These are phyloP conservation scores for Flexamia atlantica DNA, from an alignment of 2,888 invertebrate genomes.

Conservation along the genomic window DNA sequence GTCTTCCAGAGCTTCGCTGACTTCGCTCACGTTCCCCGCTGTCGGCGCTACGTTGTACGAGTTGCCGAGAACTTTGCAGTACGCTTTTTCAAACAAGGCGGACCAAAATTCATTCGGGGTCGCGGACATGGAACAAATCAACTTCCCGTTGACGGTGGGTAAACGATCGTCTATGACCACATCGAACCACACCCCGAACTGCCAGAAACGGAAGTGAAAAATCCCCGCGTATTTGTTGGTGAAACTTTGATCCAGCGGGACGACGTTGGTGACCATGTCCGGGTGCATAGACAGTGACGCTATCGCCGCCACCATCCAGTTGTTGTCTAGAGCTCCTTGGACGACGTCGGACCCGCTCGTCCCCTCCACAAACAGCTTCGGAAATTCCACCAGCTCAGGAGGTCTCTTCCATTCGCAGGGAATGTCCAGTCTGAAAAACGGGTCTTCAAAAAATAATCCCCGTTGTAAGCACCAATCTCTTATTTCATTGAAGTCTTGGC, in stretches of 20 bases:
- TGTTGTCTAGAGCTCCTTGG: background rate
- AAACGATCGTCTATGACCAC: conserved; percentile 16
- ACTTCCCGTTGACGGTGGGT: background rate
- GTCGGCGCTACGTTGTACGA: background rate
- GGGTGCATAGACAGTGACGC: background rate
- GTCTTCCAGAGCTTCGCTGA: conserved; percentile 30
- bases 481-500: background rate
- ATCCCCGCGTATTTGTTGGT: background rate
- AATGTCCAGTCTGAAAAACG: background rate
- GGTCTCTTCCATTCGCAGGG: background rate
- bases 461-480: background rate
- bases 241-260: conserved; percentile 24
- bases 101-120: conserved; percentile 17
- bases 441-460: background rate
- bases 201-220: conserved; percentile 46
- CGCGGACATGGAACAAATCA: background rate
- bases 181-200: conserved; percentile 7
- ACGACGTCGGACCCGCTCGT: background rate
- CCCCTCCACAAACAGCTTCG: background rate
- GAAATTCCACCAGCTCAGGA: background rate
- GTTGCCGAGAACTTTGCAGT: conserved; percentile 19
- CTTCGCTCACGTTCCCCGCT: conserved; percentile 7
- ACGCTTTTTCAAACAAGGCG: conserved; percentile 26
- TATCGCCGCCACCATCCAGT: conserved; percentile 12
- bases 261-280: background rate